Conservation (phyloP, 2,797 vertebrate genomes). For the Sebastes matsubarae region DNA sequence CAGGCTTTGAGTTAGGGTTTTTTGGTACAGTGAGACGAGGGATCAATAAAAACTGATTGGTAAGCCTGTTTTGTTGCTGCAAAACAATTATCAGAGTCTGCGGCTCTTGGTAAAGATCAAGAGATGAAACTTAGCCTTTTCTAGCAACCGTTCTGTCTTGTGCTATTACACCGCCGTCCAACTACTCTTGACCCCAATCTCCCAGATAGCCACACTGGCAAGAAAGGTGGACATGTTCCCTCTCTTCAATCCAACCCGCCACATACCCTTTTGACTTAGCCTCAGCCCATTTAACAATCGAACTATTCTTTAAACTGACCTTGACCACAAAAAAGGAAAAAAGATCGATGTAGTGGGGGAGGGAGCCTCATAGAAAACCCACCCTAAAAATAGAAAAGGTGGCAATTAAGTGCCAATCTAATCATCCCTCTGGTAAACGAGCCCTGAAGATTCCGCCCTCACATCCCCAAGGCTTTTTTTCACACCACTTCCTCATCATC, state of each 20-base stretch:
- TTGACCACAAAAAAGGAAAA: slow-evolving; percentile 47
- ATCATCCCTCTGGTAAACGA: slow-evolving; percentile 79
- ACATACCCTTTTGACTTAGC: slow-evolving; percentile 42
- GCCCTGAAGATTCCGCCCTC: slow-evolving; percentile 76
- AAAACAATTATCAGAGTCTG: slow-evolving; percentile 63
- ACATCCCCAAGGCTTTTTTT: slow-evolving; percentile 67
- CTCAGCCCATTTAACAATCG: slow-evolving; percentile 49
- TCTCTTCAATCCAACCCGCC: slow-evolving; percentile 26
- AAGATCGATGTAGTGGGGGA: slow-evolving; percentile 24
- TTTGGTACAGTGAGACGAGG: slow-evolving; percentile 20
- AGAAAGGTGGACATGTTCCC: slow-evolving; percentile 7
- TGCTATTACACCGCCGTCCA: slow-evolving; percentile 53
- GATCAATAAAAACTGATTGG: slow-evolving; percentile 65
- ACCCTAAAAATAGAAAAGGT: slow-evolving; percentile 79
- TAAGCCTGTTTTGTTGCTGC: slow-evolving; percentile 28
- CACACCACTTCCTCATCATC: slow-evolving; percentile 76
- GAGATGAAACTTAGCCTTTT: slow-evolving; percentile 59
- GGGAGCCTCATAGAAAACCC: slow-evolving; percentile 43
- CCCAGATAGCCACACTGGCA: slow-evolving; percentile 42
- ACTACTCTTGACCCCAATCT: slow-evolving; percentile 77
- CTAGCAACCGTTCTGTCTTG: slow-evolving; percentile 32
- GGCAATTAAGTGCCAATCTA: slow-evolving; percentile 80
- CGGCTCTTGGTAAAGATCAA: slow-evolving; percentile 51
- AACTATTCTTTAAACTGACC: slow-evolving; percentile 65
- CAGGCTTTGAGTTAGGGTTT: slow-evolving; percentile 34